Percentiles rank a stretch among this genome's conserved stretches.
Conservation (phyloP, 2,888 invertebrate genomes). For the Drosophila paramelanica region DNA sequence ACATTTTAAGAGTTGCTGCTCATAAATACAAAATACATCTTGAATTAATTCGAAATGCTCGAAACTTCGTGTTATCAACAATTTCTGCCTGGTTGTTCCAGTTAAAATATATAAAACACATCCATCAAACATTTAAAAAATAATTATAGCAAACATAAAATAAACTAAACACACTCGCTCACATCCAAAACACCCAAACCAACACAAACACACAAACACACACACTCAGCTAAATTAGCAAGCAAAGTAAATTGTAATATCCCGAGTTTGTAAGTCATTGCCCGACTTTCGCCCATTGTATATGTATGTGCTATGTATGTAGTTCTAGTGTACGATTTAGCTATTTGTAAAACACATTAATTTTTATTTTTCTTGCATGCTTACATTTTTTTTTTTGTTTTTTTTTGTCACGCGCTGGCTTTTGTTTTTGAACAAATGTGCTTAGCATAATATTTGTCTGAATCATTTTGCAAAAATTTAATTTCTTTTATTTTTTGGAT, state of each 20-base stretch:
- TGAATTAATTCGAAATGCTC: slow-evolving; percentile 22
- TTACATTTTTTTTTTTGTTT: slow-evolving; percentile 3
- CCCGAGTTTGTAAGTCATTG: slow-evolving; percentile 33
- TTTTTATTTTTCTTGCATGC: slow-evolving; percentile 7
- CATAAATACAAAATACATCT: slow-evolving; percentile 20
- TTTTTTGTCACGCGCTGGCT: not conserved
- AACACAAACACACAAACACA: slow-evolving; percentile 10
- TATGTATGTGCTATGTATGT: slow-evolving; percentile 35
- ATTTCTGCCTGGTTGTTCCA: slow-evolving; percentile 16
- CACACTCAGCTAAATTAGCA: slow-evolving; percentile 26
- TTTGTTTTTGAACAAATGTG: slow-evolving; percentile 34
- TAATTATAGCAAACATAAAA: slow-evolving; percentile 26
- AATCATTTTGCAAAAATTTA: slow-evolving; percentile 14
- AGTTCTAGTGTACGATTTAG: slow-evolving; percentile 22
- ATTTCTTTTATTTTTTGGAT: not conserved
- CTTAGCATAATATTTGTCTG: slow-evolving; percentile 45
- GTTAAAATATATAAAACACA: slow-evolving; percentile 5
- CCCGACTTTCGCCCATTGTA: slow-evolving; percentile 25
- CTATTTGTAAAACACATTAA: slow-evolving; percentile 16
- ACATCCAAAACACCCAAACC: slow-evolving; percentile 2
- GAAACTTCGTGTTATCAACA: slow-evolving; percentile 29
- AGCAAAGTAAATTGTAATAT: slow-evolving; percentile 21
- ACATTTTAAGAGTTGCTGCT: slow-evolving; percentile 22
- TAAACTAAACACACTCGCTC: slow-evolving; percentile 31
- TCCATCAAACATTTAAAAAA: slow-evolving; percentile 2